Evolutionary conservation across 2,797 vertebrate genomes (phyloP).

Genomic region (Gila robusta): DNA sequence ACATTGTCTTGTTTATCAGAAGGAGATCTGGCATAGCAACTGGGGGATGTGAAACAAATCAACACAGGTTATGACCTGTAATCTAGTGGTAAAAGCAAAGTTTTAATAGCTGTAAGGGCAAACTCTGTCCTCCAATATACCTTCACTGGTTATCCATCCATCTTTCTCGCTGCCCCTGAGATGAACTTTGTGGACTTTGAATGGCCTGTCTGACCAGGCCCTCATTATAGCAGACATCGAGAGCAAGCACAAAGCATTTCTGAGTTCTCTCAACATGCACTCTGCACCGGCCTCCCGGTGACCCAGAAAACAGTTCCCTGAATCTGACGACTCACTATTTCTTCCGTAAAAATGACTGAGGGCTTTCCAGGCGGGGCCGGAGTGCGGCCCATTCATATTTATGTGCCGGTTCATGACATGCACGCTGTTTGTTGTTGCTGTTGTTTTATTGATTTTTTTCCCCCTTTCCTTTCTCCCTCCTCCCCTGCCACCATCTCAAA

Average conservation of each 20-base stretch:
- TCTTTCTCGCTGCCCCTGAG: conserved; percentile 44
- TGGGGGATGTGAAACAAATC: conserved; percentile 4
- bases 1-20: conserved; percentile 39
- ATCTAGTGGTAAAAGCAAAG: conserved; percentile 23
- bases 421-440: conserved; percentile 48
- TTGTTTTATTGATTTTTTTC: conserved; percentile 57
- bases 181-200: conserved; percentile 60
- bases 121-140: conserved; percentile 35
- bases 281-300: conserved; percentile 51
- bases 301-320: conserved; percentile 58
- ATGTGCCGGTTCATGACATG: conserved; percentile 50
- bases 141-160: conserved; percentile 39
- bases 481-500: conserved; percentile 69
- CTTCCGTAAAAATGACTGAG: conserved; percentile 53
- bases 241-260: conserved; percentile 51
- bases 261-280: conserved; percentile 25
- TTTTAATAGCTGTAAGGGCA: conserved; percentile 37
- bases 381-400: conserved; percentile 61
- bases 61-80: conserved; percentile 24
- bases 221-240: conserved; percentile 49
- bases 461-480: conserved; percentile 61
- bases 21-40: conserved; percentile 14
- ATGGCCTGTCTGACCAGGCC: conserved; percentile 47
- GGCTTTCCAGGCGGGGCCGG: conserved; percentile 39
- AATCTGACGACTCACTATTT: conserved; percentile 64